phyloP scores from a whole-genome alignment of 2,113 vertebrate species.

The Mugil cephalus region DNA sequence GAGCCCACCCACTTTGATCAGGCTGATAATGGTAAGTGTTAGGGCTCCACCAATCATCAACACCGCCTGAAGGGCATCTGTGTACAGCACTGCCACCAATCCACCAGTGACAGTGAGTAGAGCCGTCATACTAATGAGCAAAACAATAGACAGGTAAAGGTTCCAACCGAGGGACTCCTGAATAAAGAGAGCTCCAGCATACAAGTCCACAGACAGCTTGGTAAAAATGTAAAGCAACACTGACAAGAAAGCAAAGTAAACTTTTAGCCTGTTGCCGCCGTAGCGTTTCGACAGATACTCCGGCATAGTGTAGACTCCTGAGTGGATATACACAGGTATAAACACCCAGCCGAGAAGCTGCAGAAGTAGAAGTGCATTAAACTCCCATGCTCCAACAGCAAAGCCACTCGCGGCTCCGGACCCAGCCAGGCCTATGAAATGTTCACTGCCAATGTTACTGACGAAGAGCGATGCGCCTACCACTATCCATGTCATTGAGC shows the following conservation, averaged over 20 bases:
- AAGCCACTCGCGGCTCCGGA: slow-evolving; percentile 98
- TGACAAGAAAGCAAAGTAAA: slow-evolving; percentile 95
- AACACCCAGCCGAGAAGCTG: slow-evolving; percentile 99
- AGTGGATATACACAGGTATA: slow-evolving; percentile 97
- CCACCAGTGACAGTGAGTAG: slow-evolving; percentile 96
- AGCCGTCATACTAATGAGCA: slow-evolving; percentile 96
- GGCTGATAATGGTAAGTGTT: slow-evolving; percentile 92
- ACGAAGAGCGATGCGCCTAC: slow-evolving; percentile 98
- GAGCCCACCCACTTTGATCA: slow-evolving; percentile 92
- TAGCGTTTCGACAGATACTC: slow-evolving; percentile 97
- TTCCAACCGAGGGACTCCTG: slow-evolving; percentile 99
- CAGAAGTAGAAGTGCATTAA: slow-evolving; percentile 97
- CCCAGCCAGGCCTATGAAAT: slow-evolving; percentile 98
- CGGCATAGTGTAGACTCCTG: slow-evolving; percentile 98
- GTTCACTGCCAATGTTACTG: slow-evolving; percentile 99
- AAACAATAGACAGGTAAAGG: slow-evolving; percentile 93
- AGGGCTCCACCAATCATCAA: slow-evolving; percentile 97
- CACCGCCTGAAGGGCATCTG: slow-evolving; percentile 95
- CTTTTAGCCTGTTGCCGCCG: slow-evolving; percentile 94
- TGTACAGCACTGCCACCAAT: slow-evolving; percentile 97
- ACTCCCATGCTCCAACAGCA: slow-evolving; percentile 98
- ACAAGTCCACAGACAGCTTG: slow-evolving; percentile 98
- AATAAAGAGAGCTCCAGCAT: slow-evolving; percentile 97
- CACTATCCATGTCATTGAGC: slow-evolving; percentile 96
- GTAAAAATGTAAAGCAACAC: slow-evolving; percentile 97